These are phyloP conservation scores for Monopis laevigella DNA, from an alignment of 2,888 invertebrate genomes.

Conservation along the genomic window DNA sequence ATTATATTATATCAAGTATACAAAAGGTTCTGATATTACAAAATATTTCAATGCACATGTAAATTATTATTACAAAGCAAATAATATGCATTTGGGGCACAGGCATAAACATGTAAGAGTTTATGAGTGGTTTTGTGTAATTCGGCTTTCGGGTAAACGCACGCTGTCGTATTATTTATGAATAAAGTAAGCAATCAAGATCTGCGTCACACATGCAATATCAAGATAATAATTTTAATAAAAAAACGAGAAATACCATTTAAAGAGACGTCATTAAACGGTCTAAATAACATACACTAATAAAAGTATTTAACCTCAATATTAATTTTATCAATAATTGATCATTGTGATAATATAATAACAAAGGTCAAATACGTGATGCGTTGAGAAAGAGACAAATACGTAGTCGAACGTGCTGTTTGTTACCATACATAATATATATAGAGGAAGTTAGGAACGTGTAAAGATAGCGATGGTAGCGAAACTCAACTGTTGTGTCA, in stretches of 20 bases:
- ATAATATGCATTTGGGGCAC: slow-evolving; percentile 49
- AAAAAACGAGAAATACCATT: not conserved
- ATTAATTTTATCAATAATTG: not conserved
- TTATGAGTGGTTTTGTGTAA: not conserved
- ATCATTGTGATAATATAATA: too few species aligned
- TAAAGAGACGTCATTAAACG: not conserved
- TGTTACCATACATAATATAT: too few species aligned
- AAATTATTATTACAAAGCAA: slow-evolving; percentile 29
- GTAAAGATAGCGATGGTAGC: too few species aligned
- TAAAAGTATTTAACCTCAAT: too few species aligned
- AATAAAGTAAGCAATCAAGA: not conserved
- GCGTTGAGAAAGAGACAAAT: too few species aligned
- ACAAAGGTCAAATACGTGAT: too few species aligned
- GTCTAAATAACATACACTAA: not conserved
- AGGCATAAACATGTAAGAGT: slow-evolving; percentile 19
- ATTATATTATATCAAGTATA: slow-evolving; percentile 20
- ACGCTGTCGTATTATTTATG: not conserved
- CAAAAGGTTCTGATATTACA: slow-evolving; percentile 47
- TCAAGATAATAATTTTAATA: slow-evolving; percentile 1
- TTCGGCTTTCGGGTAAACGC: slow-evolving; percentile 6
- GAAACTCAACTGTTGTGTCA: too few species aligned
- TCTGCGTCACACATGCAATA: not conserved
- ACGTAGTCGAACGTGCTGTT: too few species aligned
- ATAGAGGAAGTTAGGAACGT: too few species aligned
- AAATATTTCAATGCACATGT: slow-evolving; percentile 32